Base-by-base conservation (phyloP, 2,113 vertebrate species). In the Garra rufa region DNA sequence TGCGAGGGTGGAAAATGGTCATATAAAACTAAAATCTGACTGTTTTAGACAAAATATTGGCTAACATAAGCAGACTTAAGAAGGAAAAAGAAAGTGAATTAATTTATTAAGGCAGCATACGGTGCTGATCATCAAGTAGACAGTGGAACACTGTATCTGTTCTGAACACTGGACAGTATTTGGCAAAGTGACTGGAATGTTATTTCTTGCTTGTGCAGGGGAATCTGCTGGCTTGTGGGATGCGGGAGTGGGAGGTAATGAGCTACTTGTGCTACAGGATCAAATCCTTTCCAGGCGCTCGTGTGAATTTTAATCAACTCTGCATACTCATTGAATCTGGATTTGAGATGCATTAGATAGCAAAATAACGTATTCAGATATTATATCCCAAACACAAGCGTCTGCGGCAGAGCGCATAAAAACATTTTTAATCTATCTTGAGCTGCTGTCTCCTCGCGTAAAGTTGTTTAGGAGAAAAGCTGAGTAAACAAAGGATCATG, bases 211-310 rank as follows among this genome's bases (percentile, higher is more conserved):
- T 82, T 71, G 19, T 38, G 65, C 44, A 41, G 21, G 46, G 46
- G 65, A 69, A 81, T 81, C 79, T 81, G 61, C 65, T 81, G 63
- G 65, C 80, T 82, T 52, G 65, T 82, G 80, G 79, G 63, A 81
- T 81, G 77, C 30, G 26, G 79, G 78, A 48, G 79, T 81, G 79
- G 79, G 79, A 82, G 80, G 46, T 50, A 82, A 82, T 82, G 65
- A 82, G 63, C 63, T 55, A 41, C 79, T 52, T 81, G 43, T 80
- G 77, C 11, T 48, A 80, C 59, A 65, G 24, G 77, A 80, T 80
- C 43, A 80, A 80, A 80, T 63, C 77, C 41, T 48, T 46, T 46
- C 46, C 11, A 69, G 43, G 63, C 61, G 52, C 46, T 70, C 21
- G 61, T 70, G 11, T 50, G 19, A 52, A 81, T 70, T 81, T 70